Conservation (phyloP, 2,888 invertebrate species). For the Holacanthella duospinosa region DNA sequence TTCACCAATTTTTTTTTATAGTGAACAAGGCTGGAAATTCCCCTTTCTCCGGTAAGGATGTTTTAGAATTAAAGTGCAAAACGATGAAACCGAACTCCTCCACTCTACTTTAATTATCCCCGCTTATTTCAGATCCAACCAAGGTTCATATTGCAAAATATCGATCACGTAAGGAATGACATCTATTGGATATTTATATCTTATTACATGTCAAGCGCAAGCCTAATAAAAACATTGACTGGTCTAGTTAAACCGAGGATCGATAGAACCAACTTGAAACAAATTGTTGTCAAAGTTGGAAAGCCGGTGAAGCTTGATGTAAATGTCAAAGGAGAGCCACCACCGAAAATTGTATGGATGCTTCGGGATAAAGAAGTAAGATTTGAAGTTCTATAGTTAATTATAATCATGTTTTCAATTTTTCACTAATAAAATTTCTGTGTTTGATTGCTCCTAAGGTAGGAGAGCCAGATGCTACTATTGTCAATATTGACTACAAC, state of each 20-base stretch:
- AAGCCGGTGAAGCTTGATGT: conserved; percentile 86
- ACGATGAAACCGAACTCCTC: too few species aligned
- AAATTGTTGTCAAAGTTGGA: conserved; percentile 77
- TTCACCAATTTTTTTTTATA: background rate
- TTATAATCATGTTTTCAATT: background rate
- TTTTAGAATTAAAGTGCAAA: background rate
- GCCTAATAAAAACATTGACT: too few species aligned
- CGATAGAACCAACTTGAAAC: conserved; percentile 85
- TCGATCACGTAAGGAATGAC: too few species aligned
- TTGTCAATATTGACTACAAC: conserved; percentile 79
- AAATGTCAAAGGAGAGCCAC: conserved; percentile 89
- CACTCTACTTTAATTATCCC: too few species aligned
- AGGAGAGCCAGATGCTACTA: conserved; percentile 59
- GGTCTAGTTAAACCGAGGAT: conserved; percentile 88
- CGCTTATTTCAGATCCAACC: conserved; percentile 81
- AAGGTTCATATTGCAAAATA: conserved; percentile 79
- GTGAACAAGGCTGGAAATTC: conserved; percentile 90
- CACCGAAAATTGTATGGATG: conserved; percentile 85
- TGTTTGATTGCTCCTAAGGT: conserved; percentile 47
- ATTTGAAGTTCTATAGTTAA: background rate
- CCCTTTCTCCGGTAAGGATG: conserved; percentile 43
- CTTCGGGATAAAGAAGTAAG: conserved; percentile 59
- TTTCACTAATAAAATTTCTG: background rate
- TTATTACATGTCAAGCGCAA: conserved; percentile 13
- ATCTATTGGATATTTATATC: too few species aligned